These are phyloP conservation scores for Nysson spinosus DNA, from an alignment of 2,888 invertebrate genomes.

Conservation along the genomic window DNA sequence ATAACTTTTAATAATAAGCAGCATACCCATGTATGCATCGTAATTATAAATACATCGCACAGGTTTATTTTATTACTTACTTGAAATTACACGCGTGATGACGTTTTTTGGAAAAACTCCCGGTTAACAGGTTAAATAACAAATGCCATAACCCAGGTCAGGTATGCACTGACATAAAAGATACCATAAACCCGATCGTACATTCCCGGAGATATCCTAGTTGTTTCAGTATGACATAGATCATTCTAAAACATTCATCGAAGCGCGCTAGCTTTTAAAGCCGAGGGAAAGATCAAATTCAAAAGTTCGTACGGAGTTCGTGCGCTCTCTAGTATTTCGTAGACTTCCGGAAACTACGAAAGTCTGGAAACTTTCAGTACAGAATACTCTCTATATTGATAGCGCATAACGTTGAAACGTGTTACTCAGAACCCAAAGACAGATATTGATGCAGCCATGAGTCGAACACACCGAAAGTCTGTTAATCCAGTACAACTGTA, in stretches of 20 bases:
- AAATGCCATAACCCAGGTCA: no score
- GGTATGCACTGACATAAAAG: not conserved
- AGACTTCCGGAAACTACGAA: constrained; percentile 26
- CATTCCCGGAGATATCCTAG: not conserved
- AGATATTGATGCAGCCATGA: no score
- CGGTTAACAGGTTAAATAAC: no score
- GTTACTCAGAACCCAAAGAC: no score
- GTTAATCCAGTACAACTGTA: no score
- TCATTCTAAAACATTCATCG: constrained; percentile 13
- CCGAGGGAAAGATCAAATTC: constrained; percentile 41
- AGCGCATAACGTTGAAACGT: constrained; percentile 8
- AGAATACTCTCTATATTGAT: constrained; percentile 26
- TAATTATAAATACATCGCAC: no score
- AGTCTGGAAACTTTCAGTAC: constrained; percentile 31
- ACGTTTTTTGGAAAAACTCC: no score
- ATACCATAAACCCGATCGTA: not conserved
- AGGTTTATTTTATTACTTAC: no score
- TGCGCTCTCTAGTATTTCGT: constrained; percentile 2
- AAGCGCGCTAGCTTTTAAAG: not conserved
- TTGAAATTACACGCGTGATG: no score
- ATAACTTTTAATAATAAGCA: no score
- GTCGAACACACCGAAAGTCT: no score
- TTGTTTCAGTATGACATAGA: not conserved
- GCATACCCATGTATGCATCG: no score
- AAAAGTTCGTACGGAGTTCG: constrained; percentile 35